Percentiles rank a stretch among this genome's conserved stretches.
Evolutionary conservation across 2,888 invertebrate species (phyloP).

Genomic region (Mantis religiosa): DNA sequence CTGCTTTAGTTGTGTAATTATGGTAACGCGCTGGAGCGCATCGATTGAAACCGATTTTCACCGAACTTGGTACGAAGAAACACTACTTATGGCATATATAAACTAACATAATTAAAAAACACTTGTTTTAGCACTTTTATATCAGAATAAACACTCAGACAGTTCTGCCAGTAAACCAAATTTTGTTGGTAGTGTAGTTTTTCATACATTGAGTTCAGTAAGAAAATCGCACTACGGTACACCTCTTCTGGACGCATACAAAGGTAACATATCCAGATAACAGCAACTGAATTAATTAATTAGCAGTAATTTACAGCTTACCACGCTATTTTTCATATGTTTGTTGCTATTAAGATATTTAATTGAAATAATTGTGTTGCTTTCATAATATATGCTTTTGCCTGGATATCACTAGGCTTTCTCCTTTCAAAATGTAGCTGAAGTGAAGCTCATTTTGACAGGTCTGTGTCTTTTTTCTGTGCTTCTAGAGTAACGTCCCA

Average conservation of each 20-base stretch:
- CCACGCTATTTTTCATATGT: background rate
- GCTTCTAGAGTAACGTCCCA: slow-evolving; percentile 37
- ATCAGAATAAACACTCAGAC: background rate
- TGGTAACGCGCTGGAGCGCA: background rate
- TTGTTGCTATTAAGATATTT: background rate
- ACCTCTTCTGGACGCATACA: background rate
- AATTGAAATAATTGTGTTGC: background rate
- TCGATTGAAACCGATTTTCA: slow-evolving; percentile 4
- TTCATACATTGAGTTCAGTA: background rate
- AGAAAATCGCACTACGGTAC: background rate
- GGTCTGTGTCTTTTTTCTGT: slow-evolving; percentile 29
- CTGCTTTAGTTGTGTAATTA: background rate
- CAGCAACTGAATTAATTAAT: background rate
- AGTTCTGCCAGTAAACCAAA: background rate
- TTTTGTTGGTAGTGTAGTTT: background rate
- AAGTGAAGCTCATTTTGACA: slow-evolving; percentile 20
- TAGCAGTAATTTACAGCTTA: background rate
- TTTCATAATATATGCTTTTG: background rate
- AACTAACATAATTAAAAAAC: background rate
- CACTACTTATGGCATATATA: background rate
- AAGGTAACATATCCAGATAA: background rate
- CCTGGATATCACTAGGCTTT: slow-evolving; percentile 10
- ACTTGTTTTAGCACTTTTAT: background rate
- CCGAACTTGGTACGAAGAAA: background rate
- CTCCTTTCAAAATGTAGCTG: slow-evolving; percentile 13